Evolutionary conservation across 2,888 invertebrate genomes (phyloP), one percentile per base, ranked within the genome.

Genomic region (Napeogenes inachia): DNA sequence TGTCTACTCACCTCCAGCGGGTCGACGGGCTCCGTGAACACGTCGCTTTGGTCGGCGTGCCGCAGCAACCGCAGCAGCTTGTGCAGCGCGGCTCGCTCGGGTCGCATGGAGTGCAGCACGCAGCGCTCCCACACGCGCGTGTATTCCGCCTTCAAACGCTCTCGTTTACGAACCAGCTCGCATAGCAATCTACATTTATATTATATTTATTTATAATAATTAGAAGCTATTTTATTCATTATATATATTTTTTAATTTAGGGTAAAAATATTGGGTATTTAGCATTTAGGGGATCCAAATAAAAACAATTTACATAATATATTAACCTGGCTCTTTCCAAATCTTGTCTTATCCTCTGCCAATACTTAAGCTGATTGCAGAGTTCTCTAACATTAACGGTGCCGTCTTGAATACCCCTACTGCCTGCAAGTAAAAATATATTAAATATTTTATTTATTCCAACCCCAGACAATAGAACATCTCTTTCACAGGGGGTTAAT

Each of bases 11-110:
- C 95, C 91, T 96, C 96, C 54, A 93, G 93, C 42, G 94, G 92
- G 78, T 98, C 97, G 0, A 99, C 99, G 0, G 99, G 99, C 77
- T 98, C 97, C 0, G 94, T 94, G 85, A 99, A 99, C 67, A 98
- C 96, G 73, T 96, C 95, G 68, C 95, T 94, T 13, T 94, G 92
- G 82, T 99, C 99, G 74, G 94, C 94, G 55, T 94, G 92, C 33
- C 94, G 92, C 64, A 98, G 92, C 66, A 95, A 88, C 62, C 96
- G 95, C 67, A 98, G 82, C 54, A 98, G 91, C 70, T 95, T 94
- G 70, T 93, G 92, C 70, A 98, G 88, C 67, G 95, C 94, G 60
- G 95, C 94, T 64, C 95, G 94, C 55, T 96, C 92, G 0, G 98
- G 98, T 74, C 95, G 94, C 65, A 98, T 86, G 78, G 96, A 92